These are phyloP conservation scores for Meloidogyne hapla DNA, from an alignment of 1,140 invertebrate species.

Conservation along the genomic window DNA sequence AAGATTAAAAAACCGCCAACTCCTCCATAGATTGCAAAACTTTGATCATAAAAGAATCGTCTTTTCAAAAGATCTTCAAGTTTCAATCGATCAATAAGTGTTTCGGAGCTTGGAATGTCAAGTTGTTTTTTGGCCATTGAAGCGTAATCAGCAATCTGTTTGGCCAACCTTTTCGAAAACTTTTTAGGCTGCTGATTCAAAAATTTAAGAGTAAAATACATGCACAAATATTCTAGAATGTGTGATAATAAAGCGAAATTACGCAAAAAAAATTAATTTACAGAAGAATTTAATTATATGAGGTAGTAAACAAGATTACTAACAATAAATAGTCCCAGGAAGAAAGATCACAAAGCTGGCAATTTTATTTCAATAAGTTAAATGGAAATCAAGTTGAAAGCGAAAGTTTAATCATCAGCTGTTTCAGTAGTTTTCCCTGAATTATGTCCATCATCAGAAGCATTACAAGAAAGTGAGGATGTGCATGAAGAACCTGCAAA, in stretches of 20 bases:
- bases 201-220: slow-evolving; percentile 15
- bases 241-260: neutral
- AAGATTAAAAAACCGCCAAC: slow-evolving; percentile 58
- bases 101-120: slow-evolving; percentile 49
- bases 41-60: slow-evolving; percentile 96
- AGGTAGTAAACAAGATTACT: too few relatives aligned
- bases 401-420: neutral
- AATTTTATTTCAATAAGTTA: neutral
- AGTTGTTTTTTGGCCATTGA: neutral
- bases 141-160: neutral
- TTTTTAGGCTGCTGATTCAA: slow-evolving; percentile 7
- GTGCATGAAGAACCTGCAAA: neutral
- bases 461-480: slow-evolving; percentile 11
- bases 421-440: neutral
- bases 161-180: slow-evolving; percentile 17
- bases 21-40: slow-evolving; percentile 98
- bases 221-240: slow-evolving; percentile 6
- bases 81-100: slow-evolving; percentile 82
- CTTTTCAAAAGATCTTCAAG: slow-evolving; percentile 96
- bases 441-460: neutral
- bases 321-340: too few relatives aligned
- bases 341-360: too few relatives aligned
- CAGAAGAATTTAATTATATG: too few relatives aligned
- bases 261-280: slow-evolving; percentile 2
- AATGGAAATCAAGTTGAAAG: neutral